Conservation (phyloP, 2,888 invertebrate species). For the Drosophila atripex region DNA sequence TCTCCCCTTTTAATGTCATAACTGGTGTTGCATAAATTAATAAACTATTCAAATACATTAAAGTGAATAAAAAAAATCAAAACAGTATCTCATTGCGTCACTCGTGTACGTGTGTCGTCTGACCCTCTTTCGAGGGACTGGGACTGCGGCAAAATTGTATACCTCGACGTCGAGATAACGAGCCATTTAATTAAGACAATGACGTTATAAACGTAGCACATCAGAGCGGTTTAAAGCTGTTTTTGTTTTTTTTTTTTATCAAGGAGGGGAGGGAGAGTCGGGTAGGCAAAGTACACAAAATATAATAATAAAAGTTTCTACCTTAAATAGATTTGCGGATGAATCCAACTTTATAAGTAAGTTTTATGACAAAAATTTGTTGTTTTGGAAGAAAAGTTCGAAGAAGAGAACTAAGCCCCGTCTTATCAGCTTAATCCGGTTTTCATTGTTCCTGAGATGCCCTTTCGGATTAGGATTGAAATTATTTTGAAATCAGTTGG, state of each 20-base stretch:
- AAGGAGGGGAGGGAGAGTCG: neutral
- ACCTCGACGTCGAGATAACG: slow-evolving; percentile 8
- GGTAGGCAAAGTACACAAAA: neutral
- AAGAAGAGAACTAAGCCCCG: neutral
- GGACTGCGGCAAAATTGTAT: neutral
- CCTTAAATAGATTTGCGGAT: neutral
- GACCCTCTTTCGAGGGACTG: slow-evolving; percentile 37
- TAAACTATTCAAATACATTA: slow-evolving; percentile 21
- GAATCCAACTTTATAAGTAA: neutral
- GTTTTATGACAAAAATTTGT: too few species aligned
- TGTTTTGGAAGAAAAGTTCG: too few species aligned
- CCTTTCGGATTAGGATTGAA: neutral
- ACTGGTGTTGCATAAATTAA: slow-evolving; percentile 47
- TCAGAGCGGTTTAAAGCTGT: neutral
- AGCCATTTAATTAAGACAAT: slow-evolving; percentile 20
- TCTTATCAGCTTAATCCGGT: neutral
- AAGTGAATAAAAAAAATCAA: slow-evolving; percentile 20
- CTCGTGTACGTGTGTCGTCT: slow-evolving; percentile 2
- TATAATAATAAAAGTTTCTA: neutral
- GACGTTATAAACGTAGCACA: slow-evolving; percentile 4
- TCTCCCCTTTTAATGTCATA: slow-evolving; percentile 5
- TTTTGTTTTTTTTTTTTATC: too few species aligned
- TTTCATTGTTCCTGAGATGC: neutral
- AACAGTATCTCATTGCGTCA: slow-evolving; percentile 35
- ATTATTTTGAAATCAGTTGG: neutral